Percentiles rank a stretch among this genome's conserved stretches.
Evolutionary conservation across 2,888 invertebrate genomes (phyloP).

Genomic region (Eustalomyia histrio): DNA sequence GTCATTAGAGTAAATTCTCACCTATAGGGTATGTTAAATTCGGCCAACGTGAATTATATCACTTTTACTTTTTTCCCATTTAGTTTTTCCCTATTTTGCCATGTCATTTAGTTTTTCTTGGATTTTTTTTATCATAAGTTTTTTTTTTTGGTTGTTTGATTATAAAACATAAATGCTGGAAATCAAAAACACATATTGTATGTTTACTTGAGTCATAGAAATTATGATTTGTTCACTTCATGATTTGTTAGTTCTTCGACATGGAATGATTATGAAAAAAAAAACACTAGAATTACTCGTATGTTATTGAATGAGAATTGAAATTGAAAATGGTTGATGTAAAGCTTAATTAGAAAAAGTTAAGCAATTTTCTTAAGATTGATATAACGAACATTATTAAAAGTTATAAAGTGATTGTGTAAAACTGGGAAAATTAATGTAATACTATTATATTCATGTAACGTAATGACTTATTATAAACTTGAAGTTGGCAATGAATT

Average conservation of each 20-base stretch:
- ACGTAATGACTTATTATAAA: background rate
- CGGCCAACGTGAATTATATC: too few species aligned
- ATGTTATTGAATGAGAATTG: constrained; percentile 3
- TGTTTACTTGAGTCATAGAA: constrained; percentile 16
- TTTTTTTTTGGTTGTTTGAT: background rate
- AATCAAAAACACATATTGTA: constrained; percentile 2
- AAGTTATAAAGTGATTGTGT: background rate
- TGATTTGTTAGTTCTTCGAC: constrained; percentile 7
- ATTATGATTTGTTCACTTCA: constrained; percentile 40
- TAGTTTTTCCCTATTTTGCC: background rate
- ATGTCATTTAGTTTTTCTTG: background rate
- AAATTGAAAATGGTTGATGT: constrained; percentile 14
- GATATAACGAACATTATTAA: background rate
- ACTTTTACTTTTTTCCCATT: background rate
- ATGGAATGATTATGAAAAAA: background rate
- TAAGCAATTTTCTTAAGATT: constrained; percentile 10
- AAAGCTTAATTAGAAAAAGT: constrained; percentile 25
- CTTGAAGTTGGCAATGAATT: too few species aligned
- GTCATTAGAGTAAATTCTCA: too few species aligned
- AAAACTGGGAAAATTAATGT: too few species aligned
- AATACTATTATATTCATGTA: too few species aligned
- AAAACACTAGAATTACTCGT: background rate
- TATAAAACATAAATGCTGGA: background rate
- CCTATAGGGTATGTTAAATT: too few species aligned
- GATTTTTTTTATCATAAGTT: background rate